Evolutionary conservation across 2,113 vertebrate genomes (phyloP).

Genomic region (Aleadryas rufinucha): DNA sequence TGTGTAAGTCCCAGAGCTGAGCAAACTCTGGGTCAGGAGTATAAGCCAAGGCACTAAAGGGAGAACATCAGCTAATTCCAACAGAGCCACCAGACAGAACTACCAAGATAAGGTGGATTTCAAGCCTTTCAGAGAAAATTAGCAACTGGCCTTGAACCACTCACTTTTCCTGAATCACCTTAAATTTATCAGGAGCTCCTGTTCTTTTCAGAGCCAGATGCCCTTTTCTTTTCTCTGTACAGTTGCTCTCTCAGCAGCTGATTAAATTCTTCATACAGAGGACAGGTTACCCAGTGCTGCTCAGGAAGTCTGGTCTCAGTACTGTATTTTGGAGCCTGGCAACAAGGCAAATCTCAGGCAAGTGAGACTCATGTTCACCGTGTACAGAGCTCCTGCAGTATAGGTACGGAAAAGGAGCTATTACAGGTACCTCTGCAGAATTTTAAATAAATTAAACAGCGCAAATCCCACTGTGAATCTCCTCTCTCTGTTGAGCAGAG

Average conservation of each 20-base stretch:
- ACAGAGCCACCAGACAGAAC: not conserved
- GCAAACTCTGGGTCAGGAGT: not conserved
- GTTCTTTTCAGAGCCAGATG: not conserved
- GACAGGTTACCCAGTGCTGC: not conserved
- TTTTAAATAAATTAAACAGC: not conserved
- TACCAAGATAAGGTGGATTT: not conserved
- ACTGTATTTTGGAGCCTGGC: not conserved
- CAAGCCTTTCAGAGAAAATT: not conserved
- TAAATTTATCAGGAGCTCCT: not conserved
- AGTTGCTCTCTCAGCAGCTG: not conserved
- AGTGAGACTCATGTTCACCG: not conserved
- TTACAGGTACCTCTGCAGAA: not conserved
- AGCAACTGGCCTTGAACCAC: not conserved
- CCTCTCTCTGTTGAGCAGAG: not conserved
- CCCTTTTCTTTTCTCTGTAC: not conserved
- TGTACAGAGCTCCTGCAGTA: not conserved
- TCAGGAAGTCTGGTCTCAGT: not conserved
- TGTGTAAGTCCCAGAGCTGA: not conserved
- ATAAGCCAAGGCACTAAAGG: not conserved
- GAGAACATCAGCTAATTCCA: not conserved
- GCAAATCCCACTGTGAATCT: not conserved
- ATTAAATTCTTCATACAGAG: not conserved
- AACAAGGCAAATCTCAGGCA: not conserved
- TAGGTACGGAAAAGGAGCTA: not conserved
- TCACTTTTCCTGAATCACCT: not conserved